Percentiles rank a stretch among this genome's conserved stretches.
These are phyloP conservation scores for Lepidotrigona ventralis DNA, from an alignment of 1,140 invertebrate species.

Conservation along the genomic window DNA sequence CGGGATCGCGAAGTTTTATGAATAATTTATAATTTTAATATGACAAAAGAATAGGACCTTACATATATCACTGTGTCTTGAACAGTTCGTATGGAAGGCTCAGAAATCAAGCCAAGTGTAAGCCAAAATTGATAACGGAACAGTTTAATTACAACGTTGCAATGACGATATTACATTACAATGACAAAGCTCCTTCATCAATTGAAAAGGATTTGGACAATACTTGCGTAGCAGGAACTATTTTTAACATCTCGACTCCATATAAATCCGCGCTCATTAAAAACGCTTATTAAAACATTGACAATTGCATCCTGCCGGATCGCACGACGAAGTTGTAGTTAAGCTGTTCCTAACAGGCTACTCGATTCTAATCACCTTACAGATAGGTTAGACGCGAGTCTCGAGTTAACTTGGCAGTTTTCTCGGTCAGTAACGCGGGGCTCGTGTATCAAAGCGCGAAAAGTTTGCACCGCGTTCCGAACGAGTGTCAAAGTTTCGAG, in stretches of 20 bases:
- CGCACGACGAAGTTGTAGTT: not conserved
- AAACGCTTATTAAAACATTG: slow-evolving; percentile 3
- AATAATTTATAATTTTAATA: too few species aligned
- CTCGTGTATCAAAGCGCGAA: not conserved
- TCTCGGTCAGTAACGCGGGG: not conserved
- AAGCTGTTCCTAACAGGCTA: not conserved
- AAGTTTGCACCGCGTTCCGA: not conserved
- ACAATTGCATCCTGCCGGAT: not conserved
- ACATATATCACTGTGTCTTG: too few species aligned
- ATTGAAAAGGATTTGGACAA: too few species aligned
- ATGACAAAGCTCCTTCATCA: too few species aligned
- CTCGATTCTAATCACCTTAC: not conserved
- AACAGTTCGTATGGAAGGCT: not conserved
- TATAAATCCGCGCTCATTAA: not conserved
- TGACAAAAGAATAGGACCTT: too few species aligned
- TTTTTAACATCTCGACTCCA: too few species aligned
- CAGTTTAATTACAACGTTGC: too few species aligned
- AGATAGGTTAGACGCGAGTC: not conserved
- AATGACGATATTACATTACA: too few species aligned
- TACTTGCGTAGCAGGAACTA: too few species aligned
- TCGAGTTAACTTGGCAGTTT: not conserved
- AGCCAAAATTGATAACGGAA: too few species aligned
- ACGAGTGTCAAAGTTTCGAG: slow-evolving; percentile 8
- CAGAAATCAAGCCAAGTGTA: not conserved
- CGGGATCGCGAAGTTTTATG: too few species aligned